phyloP scores from a whole-genome alignment of 2,797 vertebrate species.

The Karalla daura region DNA sequence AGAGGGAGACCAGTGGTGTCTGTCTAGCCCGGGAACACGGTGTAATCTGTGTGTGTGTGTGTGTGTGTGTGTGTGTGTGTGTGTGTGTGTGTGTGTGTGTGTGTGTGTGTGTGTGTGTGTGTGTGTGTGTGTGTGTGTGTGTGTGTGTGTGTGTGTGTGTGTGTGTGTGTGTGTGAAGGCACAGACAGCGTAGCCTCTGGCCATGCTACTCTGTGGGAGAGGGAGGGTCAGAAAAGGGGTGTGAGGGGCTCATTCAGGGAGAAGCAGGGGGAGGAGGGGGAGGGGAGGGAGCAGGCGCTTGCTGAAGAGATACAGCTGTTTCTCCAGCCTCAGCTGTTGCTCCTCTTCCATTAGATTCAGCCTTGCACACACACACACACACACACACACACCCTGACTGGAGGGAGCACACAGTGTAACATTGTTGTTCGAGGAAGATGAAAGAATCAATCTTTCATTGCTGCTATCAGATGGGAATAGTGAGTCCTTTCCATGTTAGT shows the following conservation, averaged over 20 bases:
- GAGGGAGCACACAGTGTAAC: conserved; percentile 66
- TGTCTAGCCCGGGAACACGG: conserved; percentile 6
- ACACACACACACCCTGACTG: conserved; percentile 19
- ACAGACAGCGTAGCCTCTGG: conserved; percentile 35
- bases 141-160: conserved; percentile 31
- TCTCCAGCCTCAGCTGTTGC: conserved; percentile 83
- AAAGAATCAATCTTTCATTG: conserved; percentile 64
- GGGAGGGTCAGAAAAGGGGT: conserved; percentile 55
- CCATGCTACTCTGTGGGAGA: conserved; percentile 52
- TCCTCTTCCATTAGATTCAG: conserved; percentile 61
- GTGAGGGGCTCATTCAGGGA: conserved; percentile 68
- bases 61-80: conserved; percentile 28
- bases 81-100: conserved; percentile 32
- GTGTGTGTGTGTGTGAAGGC: not conserved
- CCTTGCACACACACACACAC: not conserved
- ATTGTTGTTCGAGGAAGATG: conserved; percentile 67
- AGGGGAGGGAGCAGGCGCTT: conserved; percentile 27
- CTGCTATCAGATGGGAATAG: conserved; percentile 62
- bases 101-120: conserved; percentile 29
- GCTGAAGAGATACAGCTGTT: conserved; percentile 84
- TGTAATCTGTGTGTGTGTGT: conserved; percentile 30
- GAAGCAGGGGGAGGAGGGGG: conserved; percentile 20
- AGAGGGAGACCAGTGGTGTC: conserved; percentile 18
- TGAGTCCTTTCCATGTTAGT: conserved; percentile 42
- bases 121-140: conserved; percentile 31